phyloP scores from a whole-genome alignment of 2,113 vertebrate species.

The Australoheros scitulus region DNA sequence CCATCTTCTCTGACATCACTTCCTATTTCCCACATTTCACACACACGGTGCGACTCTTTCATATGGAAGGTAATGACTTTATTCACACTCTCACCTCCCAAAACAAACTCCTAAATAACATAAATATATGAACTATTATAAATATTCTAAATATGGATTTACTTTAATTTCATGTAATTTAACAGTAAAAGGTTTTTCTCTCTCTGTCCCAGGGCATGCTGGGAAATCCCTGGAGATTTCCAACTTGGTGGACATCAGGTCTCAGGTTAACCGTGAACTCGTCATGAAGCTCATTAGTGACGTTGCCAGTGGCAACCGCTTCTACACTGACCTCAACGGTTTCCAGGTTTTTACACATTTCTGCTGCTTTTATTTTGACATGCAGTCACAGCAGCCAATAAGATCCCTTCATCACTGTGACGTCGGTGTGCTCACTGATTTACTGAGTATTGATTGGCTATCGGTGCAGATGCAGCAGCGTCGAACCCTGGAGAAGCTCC shows the following conservation, averaged over 20 bases:
- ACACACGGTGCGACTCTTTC: slow-evolving; percentile 85
- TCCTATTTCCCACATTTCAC: slow-evolving; percentile 85
- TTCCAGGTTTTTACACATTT: slow-evolving; percentile 84
- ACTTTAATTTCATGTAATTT: not conserved
- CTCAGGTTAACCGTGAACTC: slow-evolving; percentile 89
- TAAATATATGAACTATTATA: too few species aligned
- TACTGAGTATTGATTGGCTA: not conserved
- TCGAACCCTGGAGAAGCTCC: slow-evolving; percentile 85
- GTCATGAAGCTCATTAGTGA: slow-evolving; percentile 89
- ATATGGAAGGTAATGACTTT: slow-evolving; percentile 83
- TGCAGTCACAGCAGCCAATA: not conserved
- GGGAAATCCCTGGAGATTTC: slow-evolving; percentile 88
- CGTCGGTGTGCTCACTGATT: not conserved
- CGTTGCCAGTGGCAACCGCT: slow-evolving; percentile 85
- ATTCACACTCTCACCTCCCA: too few species aligned
- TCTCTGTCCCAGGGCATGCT: slow-evolving; percentile 54
- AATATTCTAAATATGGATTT: too few species aligned
- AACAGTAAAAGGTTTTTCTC: not conserved
- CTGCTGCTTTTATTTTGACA: not conserved
- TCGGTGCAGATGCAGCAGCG: slow-evolving; percentile 88
- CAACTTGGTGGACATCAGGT: slow-evolving; percentile 92
- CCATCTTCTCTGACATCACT: slow-evolving; percentile 89
- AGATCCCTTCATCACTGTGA: not conserved
- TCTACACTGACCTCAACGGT: slow-evolving; percentile 92
- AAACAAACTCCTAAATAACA: too few species aligned